Conservation (phyloP, 2,888 invertebrate species). For the Chalcis sispes region DNA sequence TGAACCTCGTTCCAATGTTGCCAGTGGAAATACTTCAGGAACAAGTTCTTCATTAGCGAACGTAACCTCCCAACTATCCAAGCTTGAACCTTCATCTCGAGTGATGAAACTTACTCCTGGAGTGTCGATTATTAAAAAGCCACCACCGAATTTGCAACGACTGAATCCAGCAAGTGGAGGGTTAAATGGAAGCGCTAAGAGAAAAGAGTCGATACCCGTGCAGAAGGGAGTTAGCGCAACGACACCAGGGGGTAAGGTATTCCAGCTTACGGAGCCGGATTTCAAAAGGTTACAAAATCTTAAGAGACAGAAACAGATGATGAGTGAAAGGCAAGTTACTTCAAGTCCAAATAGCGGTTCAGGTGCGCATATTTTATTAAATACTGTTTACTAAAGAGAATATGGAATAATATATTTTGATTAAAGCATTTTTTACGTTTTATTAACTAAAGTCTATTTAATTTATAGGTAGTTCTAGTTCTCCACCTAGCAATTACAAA, state of each 20-base stretch:
- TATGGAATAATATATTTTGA: background rate
- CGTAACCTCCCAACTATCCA: constrained; percentile 46
- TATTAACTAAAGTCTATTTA: too few relatives aligned
- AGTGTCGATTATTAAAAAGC: constrained; percentile 74
- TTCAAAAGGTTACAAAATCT: constrained; percentile 82
- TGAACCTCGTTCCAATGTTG: background rate
- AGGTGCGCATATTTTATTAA: constrained; percentile 31
- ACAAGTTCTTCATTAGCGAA: constrained; percentile 23
- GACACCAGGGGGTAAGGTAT: constrained; percentile 84
- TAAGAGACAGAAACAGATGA: constrained; percentile 76
- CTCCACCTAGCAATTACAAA: constrained; percentile 57
- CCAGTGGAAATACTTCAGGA: background rate
- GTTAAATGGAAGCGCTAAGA: constrained; percentile 63
- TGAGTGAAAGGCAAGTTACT: constrained; percentile 67
- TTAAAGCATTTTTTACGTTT: constrained; percentile 13
- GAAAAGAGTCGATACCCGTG: constrained; percentile 79
- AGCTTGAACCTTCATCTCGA: constrained; percentile 58
- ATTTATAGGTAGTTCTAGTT: constrained; percentile 56
- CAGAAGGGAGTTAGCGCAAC: constrained; percentile 69
- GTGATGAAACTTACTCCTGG: constrained; percentile 70
- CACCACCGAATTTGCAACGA: constrained; percentile 72
- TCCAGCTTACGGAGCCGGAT: constrained; percentile 87
- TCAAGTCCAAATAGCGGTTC: constrained; percentile 52
- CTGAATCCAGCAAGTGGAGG: constrained; percentile 61
- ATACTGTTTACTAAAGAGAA: background rate